These are phyloP conservation scores for Notoglanidium macrostoma DNA, from an alignment of 2,797 vertebrate species.

Conservation along the genomic window DNA sequence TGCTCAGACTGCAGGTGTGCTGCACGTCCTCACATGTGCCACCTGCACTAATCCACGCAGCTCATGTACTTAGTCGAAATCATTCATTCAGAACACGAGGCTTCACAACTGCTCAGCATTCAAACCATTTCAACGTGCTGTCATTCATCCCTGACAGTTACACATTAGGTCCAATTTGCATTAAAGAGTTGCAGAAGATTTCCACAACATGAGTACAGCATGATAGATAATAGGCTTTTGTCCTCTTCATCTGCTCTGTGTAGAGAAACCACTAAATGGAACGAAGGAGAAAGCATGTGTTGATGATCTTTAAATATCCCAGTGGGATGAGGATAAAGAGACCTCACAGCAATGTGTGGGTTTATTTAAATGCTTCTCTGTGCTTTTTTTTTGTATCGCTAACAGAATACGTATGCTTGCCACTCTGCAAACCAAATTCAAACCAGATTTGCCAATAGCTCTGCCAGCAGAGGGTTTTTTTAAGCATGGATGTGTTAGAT, in stretches of 20 bases:
- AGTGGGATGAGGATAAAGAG: slow-evolving; percentile 21
- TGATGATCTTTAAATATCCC: slow-evolving; percentile 35
- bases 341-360: slow-evolving; percentile 36
- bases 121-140: not conserved
- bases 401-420: slow-evolving; percentile 39
- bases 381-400: slow-evolving; percentile 8
- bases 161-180: not conserved
- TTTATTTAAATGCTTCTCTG: slow-evolving; percentile 32
- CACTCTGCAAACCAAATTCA: slow-evolving; percentile 44
- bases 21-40: not conserved
- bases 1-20: not conserved
- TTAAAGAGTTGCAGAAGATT: not conserved
- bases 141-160: slow-evolving; percentile 12
- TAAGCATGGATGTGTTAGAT: slow-evolving; percentile 18
- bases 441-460: slow-evolving; percentile 41
- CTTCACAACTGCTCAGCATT: slow-evolving; percentile 15
- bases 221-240: not conserved
- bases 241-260: not conserved
- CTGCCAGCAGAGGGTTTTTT: slow-evolving; percentile 34
- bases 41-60: not conserved
- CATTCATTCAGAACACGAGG: not conserved
- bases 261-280: not conserved
- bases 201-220: not conserved
- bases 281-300: not conserved
- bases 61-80: not conserved